Percentiles rank a stretch among this genome's conserved stretches.
Evolutionary conservation across 92 coral and sea anemone species (phyloP).

Genomic region (Parazoanthus darwini): DNA sequence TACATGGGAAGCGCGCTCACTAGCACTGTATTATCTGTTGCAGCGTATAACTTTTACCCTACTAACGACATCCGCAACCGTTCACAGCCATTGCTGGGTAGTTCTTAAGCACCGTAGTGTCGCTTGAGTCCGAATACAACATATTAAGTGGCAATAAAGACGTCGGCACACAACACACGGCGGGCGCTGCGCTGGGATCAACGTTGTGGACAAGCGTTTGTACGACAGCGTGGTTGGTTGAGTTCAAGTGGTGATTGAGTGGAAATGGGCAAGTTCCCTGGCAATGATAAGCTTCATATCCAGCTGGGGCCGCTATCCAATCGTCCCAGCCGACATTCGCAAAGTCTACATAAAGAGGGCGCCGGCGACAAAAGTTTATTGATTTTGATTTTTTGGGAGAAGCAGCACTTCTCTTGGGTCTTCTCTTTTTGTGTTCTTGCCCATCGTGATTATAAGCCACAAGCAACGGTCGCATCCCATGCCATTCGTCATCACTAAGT

Average conservation of each 20-base stretch:
- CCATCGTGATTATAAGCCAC: conserved; percentile 88
- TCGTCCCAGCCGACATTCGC: conserved; percentile 87
- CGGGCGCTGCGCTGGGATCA: conserved; percentile 70
- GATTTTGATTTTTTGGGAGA: conserved; percentile 32
- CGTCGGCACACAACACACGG: conserved; percentile 94
- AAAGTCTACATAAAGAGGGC: conserved; percentile 84
- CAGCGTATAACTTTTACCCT: background rate
- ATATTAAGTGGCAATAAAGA: conserved; percentile 77
- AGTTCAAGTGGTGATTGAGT: conserved; percentile 72
- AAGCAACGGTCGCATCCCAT: conserved; percentile 77
- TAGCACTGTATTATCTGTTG: conserved; percentile 10
- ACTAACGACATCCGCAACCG: conserved; percentile 93
- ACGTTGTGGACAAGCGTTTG: conserved; percentile 87
- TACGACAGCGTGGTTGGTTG: conserved; percentile 96
- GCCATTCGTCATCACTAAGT: conserved; percentile 53
- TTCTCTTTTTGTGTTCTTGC: conserved; percentile 68
- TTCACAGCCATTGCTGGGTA: conserved; percentile 95
- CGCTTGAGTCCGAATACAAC: conserved; percentile 74
- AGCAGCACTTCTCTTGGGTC: conserved; percentile 64
- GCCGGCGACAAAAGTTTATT: conserved; percentile 66
- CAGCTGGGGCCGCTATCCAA: conserved; percentile 96
- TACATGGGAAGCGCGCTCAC: background rate
- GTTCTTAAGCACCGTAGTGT: conserved; percentile 79
- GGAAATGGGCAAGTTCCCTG: conserved; percentile 87
- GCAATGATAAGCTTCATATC: conserved; percentile 83